Conservation (phyloP, 2,888 invertebrate species). For the Hofmannophila pseudospretella region DNA sequence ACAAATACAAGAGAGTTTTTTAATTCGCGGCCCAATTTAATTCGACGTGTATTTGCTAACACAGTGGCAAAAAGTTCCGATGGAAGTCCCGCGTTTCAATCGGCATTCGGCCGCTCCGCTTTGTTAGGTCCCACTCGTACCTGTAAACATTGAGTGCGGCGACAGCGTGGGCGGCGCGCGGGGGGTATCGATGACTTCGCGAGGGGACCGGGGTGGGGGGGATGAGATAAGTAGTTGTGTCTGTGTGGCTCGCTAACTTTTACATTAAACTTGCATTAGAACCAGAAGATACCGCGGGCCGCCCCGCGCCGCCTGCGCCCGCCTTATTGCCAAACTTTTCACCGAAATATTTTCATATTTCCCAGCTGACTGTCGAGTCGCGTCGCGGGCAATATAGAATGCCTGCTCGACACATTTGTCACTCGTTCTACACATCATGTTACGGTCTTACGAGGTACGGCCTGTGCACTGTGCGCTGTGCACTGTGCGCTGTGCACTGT, state of each 20-base stretch:
- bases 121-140: too few relatives aligned
- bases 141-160: too few relatives aligned
- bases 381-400: not conserved
- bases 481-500: too few relatives aligned
- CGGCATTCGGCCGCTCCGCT: not conserved
- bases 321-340: conserved; percentile 41
- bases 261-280: conserved; percentile 9
- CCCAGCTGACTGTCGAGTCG: not conserved
- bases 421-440: not conserved
- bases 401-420: not conserved
- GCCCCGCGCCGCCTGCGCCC: conserved; percentile 2
- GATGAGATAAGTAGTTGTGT: conserved; percentile 1
- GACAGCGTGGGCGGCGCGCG: too few relatives aligned
- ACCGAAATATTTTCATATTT: conserved; percentile 35
- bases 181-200: too few relatives aligned
- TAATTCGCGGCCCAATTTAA: conserved; percentile 1
- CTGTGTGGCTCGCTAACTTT: conserved; percentile 6
- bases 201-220: not conserved
- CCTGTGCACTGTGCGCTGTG: too few relatives aligned
- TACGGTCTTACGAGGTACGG: too few relatives aligned
- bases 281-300: not conserved
- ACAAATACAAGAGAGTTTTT: not conserved
- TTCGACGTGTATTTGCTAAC: not conserved
- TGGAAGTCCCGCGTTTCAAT: conserved; percentile 1
- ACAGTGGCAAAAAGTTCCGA: too few relatives aligned